Evolutionary conservation across 92 coral and sea anemone genomes (phyloP).

Genomic region (Pocillopora grandis): DNA sequence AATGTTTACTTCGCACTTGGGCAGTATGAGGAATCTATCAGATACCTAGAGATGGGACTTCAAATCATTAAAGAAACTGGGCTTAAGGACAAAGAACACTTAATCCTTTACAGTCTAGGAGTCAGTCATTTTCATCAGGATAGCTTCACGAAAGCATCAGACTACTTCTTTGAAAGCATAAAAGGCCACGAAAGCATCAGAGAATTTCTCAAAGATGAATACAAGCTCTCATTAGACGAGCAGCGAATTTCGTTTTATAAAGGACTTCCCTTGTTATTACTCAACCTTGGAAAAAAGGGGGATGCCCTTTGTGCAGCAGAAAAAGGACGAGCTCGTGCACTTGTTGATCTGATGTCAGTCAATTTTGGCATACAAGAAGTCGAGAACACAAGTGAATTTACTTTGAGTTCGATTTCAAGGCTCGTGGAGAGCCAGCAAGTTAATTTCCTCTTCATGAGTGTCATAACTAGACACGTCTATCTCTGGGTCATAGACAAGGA

Average conservation of each 20-base stretch:
- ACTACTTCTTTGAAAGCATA: conserved; percentile 25
- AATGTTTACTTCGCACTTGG: conserved; percentile 30
- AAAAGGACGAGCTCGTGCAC: conserved; percentile 39
- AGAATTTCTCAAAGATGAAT: conserved; percentile 28
- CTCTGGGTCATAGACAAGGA: conserved; percentile 18
- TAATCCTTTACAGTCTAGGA: conserved; percentile 9
- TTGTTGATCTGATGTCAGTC: conserved; percentile 13
- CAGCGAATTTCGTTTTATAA: conserved; percentile 23
- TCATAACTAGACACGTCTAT: conserved; percentile 12
- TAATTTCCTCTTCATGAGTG: conserved; percentile 28
- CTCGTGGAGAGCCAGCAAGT: background rate
- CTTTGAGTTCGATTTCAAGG: conserved; percentile 20
- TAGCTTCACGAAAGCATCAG: conserved; percentile 13
- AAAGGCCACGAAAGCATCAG: conserved; percentile 22
- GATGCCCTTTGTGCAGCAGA: conserved; percentile 41
- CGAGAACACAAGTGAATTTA: background rate
- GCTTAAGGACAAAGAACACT: conserved; percentile 13
- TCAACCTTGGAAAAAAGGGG: background rate
- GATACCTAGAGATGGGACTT: conserved; percentile 27
- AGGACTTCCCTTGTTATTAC: conserved; percentile 11
- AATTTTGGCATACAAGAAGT: conserved; percentile 22
- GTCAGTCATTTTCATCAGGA: conserved; percentile 18
- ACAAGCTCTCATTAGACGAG: conserved; percentile 29
- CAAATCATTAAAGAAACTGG: conserved; percentile 21
- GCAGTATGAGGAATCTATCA: conserved; percentile 25